Conservation (phyloP, 2,888 invertebrate genomes). For the Lingula anatina region DNA sequence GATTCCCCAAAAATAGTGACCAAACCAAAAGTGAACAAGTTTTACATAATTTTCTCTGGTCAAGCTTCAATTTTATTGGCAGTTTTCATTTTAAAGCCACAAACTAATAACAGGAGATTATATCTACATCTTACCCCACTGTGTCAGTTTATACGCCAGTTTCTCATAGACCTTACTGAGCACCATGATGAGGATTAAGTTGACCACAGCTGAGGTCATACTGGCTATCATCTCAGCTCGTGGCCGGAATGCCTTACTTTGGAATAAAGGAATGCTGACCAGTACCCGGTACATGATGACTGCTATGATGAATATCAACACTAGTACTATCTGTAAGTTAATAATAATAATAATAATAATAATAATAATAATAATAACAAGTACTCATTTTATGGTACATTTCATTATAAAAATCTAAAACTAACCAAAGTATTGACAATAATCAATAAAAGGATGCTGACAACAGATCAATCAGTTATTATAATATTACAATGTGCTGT, state of each 20-base stretch:
- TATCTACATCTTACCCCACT: constrained; percentile 56
- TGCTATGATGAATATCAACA: constrained; percentile 59
- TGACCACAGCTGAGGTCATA: constrained; percentile 57
- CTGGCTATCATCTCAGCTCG: constrained; percentile 56
- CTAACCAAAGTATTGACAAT: background rate
- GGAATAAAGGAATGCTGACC: constrained; percentile 57
- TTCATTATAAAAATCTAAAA: background rate
- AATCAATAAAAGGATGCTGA: too few relatives aligned
- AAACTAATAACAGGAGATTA: too few relatives aligned
- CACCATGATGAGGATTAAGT: constrained; percentile 58
- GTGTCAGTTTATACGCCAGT: constrained; percentile 57
- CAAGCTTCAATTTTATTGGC: too few relatives aligned
- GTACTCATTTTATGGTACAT: background rate
- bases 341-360: background rate
- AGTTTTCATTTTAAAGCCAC: too few relatives aligned
- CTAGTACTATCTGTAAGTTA: constrained; percentile 56
- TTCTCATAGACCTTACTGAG: constrained; percentile 58
- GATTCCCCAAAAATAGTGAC: too few relatives aligned
- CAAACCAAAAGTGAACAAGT: too few relatives aligned
- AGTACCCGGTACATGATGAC: constrained; percentile 59
- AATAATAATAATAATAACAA: too few relatives aligned
- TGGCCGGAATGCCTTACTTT: constrained; percentile 49
- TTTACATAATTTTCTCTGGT: too few relatives aligned
- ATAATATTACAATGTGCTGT: too few relatives aligned
- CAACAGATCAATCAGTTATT: too few relatives aligned